These are phyloP conservation scores for Bostrychus sinensis DNA, from an alignment of 2,113 vertebrate species.

Conservation along the genomic window DNA sequence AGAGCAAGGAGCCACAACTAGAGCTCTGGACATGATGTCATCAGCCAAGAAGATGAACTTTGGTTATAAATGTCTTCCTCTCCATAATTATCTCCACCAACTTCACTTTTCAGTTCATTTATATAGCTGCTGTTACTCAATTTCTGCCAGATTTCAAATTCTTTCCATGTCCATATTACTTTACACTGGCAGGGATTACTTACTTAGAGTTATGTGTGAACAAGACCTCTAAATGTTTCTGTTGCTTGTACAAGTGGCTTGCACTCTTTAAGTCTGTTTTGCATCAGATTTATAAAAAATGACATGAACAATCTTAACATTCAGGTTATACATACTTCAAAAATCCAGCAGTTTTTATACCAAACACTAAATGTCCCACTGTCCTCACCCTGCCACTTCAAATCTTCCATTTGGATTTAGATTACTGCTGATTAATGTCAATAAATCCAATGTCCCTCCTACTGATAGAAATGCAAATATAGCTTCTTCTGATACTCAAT, in stretches of 20 bases:
- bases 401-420: not conserved
- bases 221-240: not conserved
- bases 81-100: not conserved
- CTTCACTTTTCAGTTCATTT: not conserved
- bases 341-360: not conserved
- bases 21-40: constrained; percentile 26
- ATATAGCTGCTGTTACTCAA: not conserved
- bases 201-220: constrained; percentile 4
- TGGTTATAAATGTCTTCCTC: constrained; percentile 9
- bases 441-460: not conserved
- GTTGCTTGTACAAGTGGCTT: not conserved
- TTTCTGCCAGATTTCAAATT: constrained; percentile 2
- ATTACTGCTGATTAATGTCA: not conserved
- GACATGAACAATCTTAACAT: no score
- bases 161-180: not conserved
- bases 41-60: constrained; percentile 15
- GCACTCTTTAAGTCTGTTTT: not conserved
- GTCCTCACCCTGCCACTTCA: not conserved
- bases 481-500: constrained; percentile 22
- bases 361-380: not conserved
- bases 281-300: no score
- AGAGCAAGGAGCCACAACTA: constrained; percentile 37
- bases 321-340: not conserved
- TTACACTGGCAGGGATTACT: not conserved
- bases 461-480: not conserved